Evolutionary conservation across 2,113 vertebrate genomes (phyloP), one percentile per base, ranked within the genome.

Genomic region (Nibea coibor): DNA sequence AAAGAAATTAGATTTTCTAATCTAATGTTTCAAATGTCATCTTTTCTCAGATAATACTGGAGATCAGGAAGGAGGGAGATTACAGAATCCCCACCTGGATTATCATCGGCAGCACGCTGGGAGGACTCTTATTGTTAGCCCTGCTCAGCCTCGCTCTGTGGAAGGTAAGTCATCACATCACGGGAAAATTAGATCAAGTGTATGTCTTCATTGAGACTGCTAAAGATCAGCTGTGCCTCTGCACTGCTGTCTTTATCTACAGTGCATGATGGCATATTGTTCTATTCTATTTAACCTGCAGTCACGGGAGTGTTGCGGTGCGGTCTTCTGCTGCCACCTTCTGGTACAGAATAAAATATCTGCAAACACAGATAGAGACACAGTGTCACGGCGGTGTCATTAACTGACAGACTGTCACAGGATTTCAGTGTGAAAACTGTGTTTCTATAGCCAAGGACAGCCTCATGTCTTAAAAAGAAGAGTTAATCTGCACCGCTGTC

Each of bases 11-110:
- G 20, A 58, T 51, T 39, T 35, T 61, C 7, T 62, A 31, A 22
- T 54, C 19, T 8, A 12, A 73, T 24, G 22, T 47, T n/a, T 19
- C 0, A 31, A 57, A 48, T 24, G 2, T 63, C 0, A 0, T 78
- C 10, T 73, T 14, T 0, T 67, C 5, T 70, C 68, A 98, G 98
- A 91, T 99, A 86, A 95, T 93, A 0, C 89, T 99, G 78, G 97
- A 97, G 88, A 95, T 99, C 90, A 97, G 96, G 88, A 99, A 98
- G 83, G 93, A 96, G 0, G 97, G 97, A 51, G 96, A 97, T 80
- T 97, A 91, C 0, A 95, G 96, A 50, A 94, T 99, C 75, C 96
- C 98, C 74, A 94, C 95, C 88, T 99, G 98, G 98, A 97, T 99
- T 87, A 96, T 99, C 54, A 86, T 99, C 4, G 97, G 96, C 1